These are phyloP conservation scores for Drosophila auraria DNA, from an alignment of 1,140 invertebrate species.

Conservation along the genomic window DNA sequence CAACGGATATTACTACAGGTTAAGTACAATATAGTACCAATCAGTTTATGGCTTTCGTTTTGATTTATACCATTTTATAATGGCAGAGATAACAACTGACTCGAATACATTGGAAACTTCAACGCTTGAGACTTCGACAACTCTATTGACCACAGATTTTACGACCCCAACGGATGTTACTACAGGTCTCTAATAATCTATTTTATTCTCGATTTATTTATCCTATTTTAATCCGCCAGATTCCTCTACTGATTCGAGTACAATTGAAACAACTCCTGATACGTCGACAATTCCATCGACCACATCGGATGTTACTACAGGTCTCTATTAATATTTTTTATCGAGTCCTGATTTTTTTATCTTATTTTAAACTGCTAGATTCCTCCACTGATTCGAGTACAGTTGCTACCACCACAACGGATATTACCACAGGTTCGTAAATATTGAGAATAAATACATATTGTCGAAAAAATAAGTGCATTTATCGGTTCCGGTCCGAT, in stretches of 20 bases:
- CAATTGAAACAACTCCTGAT: neutral
- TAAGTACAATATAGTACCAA: no score
- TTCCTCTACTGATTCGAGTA: no score
- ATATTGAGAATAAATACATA: slow-evolving; percentile 9
- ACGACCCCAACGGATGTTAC: neutral
- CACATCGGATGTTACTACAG: neutral
- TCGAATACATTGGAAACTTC: neutral
- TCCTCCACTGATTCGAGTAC: no score
- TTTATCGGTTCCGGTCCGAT: neutral
- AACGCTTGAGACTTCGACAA: neutral
- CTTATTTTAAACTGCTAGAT: neutral
- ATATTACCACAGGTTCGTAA: slow-evolving; percentile 31
- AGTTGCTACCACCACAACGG: slow-evolving; percentile 18
- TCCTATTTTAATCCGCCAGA: no score
- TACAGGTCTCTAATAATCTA: neutral
- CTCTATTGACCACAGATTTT: slow-evolving; percentile 7
- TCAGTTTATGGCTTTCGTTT: no score
- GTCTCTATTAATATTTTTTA: neutral
- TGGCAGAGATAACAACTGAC: neutral
- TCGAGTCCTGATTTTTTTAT: no score
- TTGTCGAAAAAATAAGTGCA: neutral
- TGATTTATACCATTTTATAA: no score
- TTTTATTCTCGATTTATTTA: no score
- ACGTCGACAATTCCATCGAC: no score
- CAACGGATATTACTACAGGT: neutral